phyloP scores from a whole-genome alignment of 2,113 vertebrate species.

The Pollimyrus isidori region DNA sequence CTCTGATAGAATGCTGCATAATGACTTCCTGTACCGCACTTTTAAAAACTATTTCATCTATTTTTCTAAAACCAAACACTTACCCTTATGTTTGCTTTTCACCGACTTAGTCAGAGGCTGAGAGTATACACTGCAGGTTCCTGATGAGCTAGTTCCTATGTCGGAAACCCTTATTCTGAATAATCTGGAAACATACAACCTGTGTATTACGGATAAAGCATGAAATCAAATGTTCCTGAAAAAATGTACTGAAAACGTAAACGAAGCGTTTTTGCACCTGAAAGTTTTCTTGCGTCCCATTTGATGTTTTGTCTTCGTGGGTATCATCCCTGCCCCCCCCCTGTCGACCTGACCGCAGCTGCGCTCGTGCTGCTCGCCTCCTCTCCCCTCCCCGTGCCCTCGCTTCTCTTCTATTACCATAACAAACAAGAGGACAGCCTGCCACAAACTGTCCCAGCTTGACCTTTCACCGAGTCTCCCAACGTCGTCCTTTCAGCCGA shows the following conservation, averaged over 20 bases:
- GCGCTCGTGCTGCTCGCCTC: not conserved
- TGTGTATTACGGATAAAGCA: not conserved
- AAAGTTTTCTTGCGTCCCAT: not conserved
- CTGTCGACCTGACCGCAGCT: slow-evolving; percentile 5
- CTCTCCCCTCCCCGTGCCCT: not conserved
- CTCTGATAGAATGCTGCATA: not conserved
- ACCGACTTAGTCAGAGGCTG: not conserved
- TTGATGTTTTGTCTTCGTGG: not conserved
- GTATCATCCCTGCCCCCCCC: not conserved
- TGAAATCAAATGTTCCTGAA: not conserved
- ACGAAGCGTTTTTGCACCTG: not conserved
- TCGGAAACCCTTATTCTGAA: not conserved
- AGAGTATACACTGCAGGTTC: not conserved
- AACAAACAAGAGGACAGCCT: slow-evolving; percentile 31
- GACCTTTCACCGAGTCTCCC: not conserved
- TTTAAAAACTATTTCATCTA: not conserved
- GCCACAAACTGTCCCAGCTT: slow-evolving; percentile 15
- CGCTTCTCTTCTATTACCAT: slow-evolving; percentile 29
- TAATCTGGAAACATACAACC: not conserved
- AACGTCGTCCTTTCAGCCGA: slow-evolving; percentile 10
- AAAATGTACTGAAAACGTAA: not conserved
- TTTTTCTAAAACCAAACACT: not conserved
- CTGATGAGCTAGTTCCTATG: not conserved
- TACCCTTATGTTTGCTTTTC: not conserved
- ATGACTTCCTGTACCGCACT: not conserved